Evolutionary conservation across 2,888 invertebrate species (phyloP).

Genomic region (Adelphocoris suturalis): DNA sequence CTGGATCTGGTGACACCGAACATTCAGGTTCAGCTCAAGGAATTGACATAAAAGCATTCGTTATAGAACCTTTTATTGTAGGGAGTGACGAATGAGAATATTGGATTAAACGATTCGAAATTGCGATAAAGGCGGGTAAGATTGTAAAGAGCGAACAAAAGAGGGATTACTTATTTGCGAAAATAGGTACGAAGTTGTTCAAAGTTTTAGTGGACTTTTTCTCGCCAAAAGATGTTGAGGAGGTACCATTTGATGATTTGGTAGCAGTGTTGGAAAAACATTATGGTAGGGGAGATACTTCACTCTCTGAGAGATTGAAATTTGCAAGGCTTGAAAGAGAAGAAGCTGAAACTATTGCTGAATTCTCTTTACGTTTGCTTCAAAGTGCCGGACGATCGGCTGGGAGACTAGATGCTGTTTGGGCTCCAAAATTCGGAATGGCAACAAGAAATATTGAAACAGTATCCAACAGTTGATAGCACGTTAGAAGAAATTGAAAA

Average conservation of each 20-base stretch:
- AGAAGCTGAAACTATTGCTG: neutral
- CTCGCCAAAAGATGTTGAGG: neutral
- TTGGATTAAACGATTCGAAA: too few species aligned
- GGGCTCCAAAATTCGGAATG: neutral
- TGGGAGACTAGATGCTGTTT: neutral
- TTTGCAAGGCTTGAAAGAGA: neutral
- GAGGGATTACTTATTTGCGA: too few species aligned
- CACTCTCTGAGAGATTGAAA: neutral
- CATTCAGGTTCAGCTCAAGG: too few species aligned
- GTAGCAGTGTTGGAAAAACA: conserved; percentile 5
- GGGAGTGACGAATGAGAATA: too few species aligned
- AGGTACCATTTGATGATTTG: neutral
- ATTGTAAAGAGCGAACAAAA: too few species aligned
- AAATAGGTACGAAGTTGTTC: too few species aligned
- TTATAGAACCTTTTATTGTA: too few species aligned
- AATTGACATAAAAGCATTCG: too few species aligned
- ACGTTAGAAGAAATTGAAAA: neutral
- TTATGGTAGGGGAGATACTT: neutral
- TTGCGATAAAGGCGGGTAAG: too few species aligned
- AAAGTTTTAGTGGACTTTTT: too few species aligned
- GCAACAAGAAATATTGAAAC: neutral
- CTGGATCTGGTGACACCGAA: too few species aligned
- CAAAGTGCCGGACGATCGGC: neutral
- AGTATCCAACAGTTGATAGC: neutral
- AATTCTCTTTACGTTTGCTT: conserved; percentile 1